These are phyloP conservation scores for Pempheris klunzingeri DNA, from an alignment of 2,797 vertebrate genomes.

Conservation along the genomic window DNA sequence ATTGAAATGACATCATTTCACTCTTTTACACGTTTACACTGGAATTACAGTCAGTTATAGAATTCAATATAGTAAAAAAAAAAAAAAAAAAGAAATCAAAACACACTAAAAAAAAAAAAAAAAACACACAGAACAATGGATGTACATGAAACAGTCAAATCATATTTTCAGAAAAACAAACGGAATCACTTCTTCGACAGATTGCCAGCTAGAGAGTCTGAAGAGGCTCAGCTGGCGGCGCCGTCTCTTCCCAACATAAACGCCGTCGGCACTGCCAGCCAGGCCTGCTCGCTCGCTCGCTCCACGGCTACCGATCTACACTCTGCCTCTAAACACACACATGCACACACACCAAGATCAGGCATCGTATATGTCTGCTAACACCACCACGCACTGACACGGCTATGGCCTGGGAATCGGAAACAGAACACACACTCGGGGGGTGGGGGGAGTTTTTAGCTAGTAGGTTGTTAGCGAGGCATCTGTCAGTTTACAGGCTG, in stretches of 20 bases:
- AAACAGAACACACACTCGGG: conserved; percentile 36
- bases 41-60: conserved; percentile 81
- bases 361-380: conserved; percentile 43
- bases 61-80: conserved; percentile 72
- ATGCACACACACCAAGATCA: conserved; percentile 17
- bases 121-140: conserved; percentile 61
- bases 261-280: conserved; percentile 72
- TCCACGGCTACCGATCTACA: conserved; percentile 47
- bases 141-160: conserved; percentile 59
- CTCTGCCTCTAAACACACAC: conserved; percentile 46
- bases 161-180: conserved; percentile 41
- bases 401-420: conserved; percentile 31
- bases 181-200: conserved; percentile 55
- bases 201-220: conserved; percentile 39
- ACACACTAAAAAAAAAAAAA: conserved; percentile 63
- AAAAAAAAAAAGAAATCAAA: conserved; percentile 53
- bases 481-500: conserved; percentile 11
- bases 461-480: conserved; percentile 32
- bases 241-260: conserved; percentile 69
- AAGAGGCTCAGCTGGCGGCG: conserved; percentile 52
- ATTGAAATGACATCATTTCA: conserved; percentile 74
- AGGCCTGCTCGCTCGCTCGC: conserved; percentile 43
- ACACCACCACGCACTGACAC: conserved; percentile 52
- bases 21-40: conserved; percentile 69
- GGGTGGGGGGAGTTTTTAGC: conserved; percentile 7